These are phyloP conservation scores for Tetranychus piercei DNA, from an alignment of 2,888 invertebrate species.

Conservation along the genomic window DNA sequence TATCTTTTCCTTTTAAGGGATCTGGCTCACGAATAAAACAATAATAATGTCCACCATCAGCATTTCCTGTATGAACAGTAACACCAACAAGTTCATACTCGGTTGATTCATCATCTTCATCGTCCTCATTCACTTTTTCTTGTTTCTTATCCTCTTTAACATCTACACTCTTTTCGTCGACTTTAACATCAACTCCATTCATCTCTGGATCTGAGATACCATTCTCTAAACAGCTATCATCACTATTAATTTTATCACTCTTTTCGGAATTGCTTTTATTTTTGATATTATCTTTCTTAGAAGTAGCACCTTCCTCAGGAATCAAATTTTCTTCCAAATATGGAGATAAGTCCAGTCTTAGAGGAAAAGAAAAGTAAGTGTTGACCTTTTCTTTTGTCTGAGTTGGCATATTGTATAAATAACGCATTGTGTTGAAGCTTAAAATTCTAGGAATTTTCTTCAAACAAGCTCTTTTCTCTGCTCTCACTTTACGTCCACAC, in stretches of 20 bases:
- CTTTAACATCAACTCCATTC: background rate
- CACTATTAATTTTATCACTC: background rate
- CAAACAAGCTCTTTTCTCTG: conserved; percentile 83
- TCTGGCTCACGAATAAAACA: conserved; percentile 74
- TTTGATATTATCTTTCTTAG: conserved; percentile 30
- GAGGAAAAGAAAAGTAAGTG: conserved; percentile 86
- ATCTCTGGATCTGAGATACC: background rate
- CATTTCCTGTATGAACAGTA: conserved; percentile 92
- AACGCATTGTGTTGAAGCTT: conserved; percentile 91
- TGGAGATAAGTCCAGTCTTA: conserved; percentile 77
- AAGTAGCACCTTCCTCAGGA: conserved; percentile 46
- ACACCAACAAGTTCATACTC: conserved; percentile 69
- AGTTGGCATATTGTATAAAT: conserved; percentile 90
- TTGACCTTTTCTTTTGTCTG: conserved; percentile 94
- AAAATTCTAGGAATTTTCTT: conserved; percentile 78
- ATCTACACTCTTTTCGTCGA: background rate
- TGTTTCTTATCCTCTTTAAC: conserved; percentile 15
- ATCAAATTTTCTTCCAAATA: conserved; percentile 83
- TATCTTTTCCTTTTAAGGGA: conserved; percentile 56
- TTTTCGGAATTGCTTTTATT: background rate
- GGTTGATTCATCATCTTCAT: conserved; percentile 32
- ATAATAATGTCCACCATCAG: conserved; percentile 91
- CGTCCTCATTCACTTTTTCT: conserved; percentile 19
- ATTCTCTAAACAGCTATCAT: background rate
- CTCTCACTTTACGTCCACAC: conserved; percentile 80